Conservation (phyloP, 2,888 invertebrate genomes). For the Andrena camellia region DNA sequence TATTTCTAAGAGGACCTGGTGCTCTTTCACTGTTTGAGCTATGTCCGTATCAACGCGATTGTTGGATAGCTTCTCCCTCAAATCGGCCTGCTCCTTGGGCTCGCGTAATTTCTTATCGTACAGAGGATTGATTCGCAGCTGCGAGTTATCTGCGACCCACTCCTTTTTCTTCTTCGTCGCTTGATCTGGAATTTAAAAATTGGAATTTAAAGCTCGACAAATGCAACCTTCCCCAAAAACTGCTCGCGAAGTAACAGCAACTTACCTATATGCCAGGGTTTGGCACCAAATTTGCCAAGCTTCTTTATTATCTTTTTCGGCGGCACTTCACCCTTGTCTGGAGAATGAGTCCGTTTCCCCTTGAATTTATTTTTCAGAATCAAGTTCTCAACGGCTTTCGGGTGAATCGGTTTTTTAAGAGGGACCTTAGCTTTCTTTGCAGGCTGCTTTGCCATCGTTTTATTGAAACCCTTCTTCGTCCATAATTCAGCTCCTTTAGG, state of each 20-base stretch:
- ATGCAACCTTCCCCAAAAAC: not conserved
- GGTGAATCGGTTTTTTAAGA: conserved; percentile 22
- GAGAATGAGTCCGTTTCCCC: conserved; percentile 68
- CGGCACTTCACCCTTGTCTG: conserved; percentile 59
- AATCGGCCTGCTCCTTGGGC: conserved; percentile 73
- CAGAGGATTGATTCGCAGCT: conserved; percentile 69
- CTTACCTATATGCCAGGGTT: conserved; percentile 61
- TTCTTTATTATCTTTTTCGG: conserved; percentile 67
- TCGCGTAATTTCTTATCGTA: conserved; percentile 76
- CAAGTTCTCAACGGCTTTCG: conserved; percentile 12
- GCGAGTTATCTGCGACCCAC: conserved; percentile 63
- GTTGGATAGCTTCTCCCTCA: conserved; percentile 77
- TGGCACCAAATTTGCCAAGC: conserved; percentile 53
- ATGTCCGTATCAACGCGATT: conserved; percentile 76
- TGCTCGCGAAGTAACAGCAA: conserved; percentile 10
- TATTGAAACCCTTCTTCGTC: conserved; percentile 38
- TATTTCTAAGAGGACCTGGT: conserved; percentile 77
- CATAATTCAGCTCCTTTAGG: conserved; percentile 13
- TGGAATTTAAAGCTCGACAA: not conserved
- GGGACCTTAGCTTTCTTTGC: conserved; percentile 35
- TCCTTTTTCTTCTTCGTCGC: conserved; percentile 53
- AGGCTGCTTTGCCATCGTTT: conserved; percentile 32
- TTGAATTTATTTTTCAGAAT: conserved; percentile 48
- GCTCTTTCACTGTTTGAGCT: conserved; percentile 79
- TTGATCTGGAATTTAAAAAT: conserved; percentile 48